A percentile compares a stretch with the other conserved stretches of the same genome.
phyloP scores from a whole-genome alignment of 2,113 vertebrate species.

The Thinocorus orbignyianus region DNA sequence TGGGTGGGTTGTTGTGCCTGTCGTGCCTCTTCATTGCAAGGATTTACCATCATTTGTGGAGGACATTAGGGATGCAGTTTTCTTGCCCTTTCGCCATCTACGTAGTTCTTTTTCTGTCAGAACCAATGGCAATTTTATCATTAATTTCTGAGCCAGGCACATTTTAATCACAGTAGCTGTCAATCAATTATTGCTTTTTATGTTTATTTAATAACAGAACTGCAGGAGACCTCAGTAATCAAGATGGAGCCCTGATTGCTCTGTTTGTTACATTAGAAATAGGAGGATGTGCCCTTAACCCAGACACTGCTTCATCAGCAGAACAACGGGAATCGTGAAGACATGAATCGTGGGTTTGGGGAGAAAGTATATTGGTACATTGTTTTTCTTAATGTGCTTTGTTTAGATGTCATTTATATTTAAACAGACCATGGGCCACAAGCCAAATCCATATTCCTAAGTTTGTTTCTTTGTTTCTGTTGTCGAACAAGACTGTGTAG shows the following conservation, averaged over 20 bases:
- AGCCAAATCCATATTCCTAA: background rate
- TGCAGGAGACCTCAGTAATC: constrained; percentile 17
- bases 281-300: background rate
- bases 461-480: background rate
- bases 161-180: constrained; percentile 17
- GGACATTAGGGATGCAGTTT: background rate
- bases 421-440: background rate
- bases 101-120: background rate
- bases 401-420: background rate
- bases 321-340: background rate
- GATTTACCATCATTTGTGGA: background rate
- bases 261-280: background rate
- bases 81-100: background rate
- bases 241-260: background rate
- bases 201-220: constrained; percentile 55
- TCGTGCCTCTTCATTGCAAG: background rate
- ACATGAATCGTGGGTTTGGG: background rate
- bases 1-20: background rate
- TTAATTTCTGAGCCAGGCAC: background rate
- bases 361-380: background rate
- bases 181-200: constrained; percentile 15
- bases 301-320: background rate
- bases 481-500: background rate
- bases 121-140: background rate
- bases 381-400: background rate